These are phyloP conservation scores for Limanda limanda DNA, from an alignment of 2,113 vertebrate genomes.

Conservation along the genomic window DNA sequence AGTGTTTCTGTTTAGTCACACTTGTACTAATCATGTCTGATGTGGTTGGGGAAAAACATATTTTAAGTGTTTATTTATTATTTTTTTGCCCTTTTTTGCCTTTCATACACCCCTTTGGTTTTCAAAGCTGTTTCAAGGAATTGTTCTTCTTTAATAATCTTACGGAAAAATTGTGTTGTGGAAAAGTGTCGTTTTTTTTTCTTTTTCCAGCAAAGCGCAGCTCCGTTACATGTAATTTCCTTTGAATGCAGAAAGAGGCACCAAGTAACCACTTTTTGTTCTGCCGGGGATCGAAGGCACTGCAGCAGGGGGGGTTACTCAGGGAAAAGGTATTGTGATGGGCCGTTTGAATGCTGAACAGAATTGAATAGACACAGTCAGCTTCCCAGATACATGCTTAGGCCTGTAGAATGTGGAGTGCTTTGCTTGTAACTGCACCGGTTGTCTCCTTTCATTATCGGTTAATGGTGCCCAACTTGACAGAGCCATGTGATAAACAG, in stretches of 20 bases:
- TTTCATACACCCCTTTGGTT: not conserved
- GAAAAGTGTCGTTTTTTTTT: conserved; percentile 29
- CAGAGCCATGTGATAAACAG: conserved; percentile 94
- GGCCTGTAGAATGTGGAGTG: conserved; percentile 89
- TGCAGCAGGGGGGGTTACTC: conserved; percentile 48
- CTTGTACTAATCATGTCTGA: conserved; percentile 65
- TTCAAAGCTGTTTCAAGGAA: conserved; percentile 32
- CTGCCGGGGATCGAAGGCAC: conserved; percentile 41
- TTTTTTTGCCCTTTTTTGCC: conserved; percentile 2
- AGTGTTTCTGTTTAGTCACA: conserved; percentile 63
- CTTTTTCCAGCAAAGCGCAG: not conserved
- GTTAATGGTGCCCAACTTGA: conserved; percentile 97
- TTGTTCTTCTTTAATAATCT: conserved; percentile 38
- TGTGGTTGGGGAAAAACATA: conserved; percentile 52
- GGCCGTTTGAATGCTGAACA: conserved; percentile 79
- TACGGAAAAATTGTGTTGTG: conserved; percentile 15
- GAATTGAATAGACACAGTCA: conserved; percentile 88
- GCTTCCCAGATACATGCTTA: conserved; percentile 89
- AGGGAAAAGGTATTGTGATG: conserved; percentile 76
- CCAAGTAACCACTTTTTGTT: conserved; percentile 53
- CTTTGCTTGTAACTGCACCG: conserved; percentile 92
- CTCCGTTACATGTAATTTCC: conserved; percentile 52
- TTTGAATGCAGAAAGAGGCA: conserved; percentile 40
- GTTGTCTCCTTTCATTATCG: conserved; percentile 97
- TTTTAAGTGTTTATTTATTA: conserved; percentile 18